Conservation (phyloP, 2,888 invertebrate species). For the Protodeltote pygarga region DNA sequence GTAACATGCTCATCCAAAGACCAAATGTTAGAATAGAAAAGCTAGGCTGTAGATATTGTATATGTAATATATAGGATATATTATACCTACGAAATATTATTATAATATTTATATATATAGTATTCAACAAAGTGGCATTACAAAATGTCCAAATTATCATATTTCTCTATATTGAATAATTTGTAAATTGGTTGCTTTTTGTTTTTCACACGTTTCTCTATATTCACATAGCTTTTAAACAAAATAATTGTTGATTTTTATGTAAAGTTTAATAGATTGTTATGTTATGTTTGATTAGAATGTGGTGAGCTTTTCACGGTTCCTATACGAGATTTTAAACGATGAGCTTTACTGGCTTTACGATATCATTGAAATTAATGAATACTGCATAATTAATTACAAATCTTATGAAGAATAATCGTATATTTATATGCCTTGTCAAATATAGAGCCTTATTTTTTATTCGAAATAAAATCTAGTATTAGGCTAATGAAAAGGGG, state of each 20-base stretch:
- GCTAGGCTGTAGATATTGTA: slow-evolving; percentile 80
- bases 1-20: slow-evolving; percentile 86
- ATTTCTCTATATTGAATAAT: slow-evolving; percentile 49
- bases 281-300: slow-evolving; percentile 72
- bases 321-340: slow-evolving; percentile 67
- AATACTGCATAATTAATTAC: slow-evolving; percentile 44
- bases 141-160: slow-evolving; percentile 60
- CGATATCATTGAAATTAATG: slow-evolving; percentile 45
- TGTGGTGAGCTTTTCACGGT: slow-evolving; percentile 65
- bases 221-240: slow-evolving; percentile 59
- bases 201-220: slow-evolving; percentile 40
- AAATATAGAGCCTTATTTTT: slow-evolving; percentile 72
- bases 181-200: slow-evolving; percentile 58
- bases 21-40: slow-evolving; percentile 83
- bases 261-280: slow-evolving; percentile 75
- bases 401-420: slow-evolving; percentile 57
- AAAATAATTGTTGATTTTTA: slow-evolving; percentile 68
- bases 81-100: slow-evolving; percentile 58
- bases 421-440: slow-evolving; percentile 74
- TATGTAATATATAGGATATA: slow-evolving; percentile 72
- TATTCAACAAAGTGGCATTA: slow-evolving; percentile 68
- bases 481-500: slow-evolving; percentile 74
- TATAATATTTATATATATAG: slow-evolving; percentile 60
- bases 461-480: slow-evolving; percentile 62
- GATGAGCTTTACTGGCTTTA: slow-evolving; percentile 58